Percentiles rank a stretch among this genome's conserved stretches.
phyloP scores from a whole-genome alignment of 2,797 vertebrate genomes.

The Bovichtus variegatus region DNA sequence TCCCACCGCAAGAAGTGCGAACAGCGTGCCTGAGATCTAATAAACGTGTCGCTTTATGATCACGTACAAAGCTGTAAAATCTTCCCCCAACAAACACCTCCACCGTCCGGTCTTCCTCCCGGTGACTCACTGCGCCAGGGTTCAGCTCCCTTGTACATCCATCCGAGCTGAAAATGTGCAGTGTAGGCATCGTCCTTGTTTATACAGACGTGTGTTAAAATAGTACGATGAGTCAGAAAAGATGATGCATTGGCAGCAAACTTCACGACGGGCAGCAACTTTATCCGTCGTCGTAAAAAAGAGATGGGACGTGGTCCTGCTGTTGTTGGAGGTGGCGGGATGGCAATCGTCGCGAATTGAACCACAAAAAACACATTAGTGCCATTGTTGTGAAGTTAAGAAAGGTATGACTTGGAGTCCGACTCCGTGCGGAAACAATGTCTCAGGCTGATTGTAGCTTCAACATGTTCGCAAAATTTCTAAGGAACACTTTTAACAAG shows the following conservation, averaged over 20 bases:
- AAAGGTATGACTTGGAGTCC: no score
- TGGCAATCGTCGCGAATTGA: no score
- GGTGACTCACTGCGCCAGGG: conserved; percentile 36
- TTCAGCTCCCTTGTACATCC: conserved; percentile 20
- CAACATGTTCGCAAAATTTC: no score
- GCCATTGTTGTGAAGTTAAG: no score
- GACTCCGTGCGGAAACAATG: no score
- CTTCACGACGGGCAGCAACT: conserved; percentile 13
- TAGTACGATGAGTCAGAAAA: conserved; percentile 30
- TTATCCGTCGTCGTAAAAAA: not conserved
- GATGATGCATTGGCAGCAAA: conserved; percentile 22
- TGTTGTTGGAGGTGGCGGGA: no score
- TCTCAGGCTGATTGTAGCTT: no score
- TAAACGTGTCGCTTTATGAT: not conserved
- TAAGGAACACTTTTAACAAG: no score
- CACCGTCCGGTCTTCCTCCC: not conserved
- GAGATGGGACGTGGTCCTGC: no score
- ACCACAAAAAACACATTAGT: no score
- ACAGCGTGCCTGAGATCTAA: not conserved
- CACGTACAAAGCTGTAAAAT: not conserved
- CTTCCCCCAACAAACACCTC: not conserved
- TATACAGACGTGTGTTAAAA: conserved; percentile 31
- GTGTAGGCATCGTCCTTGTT: conserved; percentile 29
- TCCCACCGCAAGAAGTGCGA: conserved; percentile 8
- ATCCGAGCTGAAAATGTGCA: conserved; percentile 17